These are phyloP conservation scores for Ormyrus thymus DNA, from an alignment of 2,888 invertebrate species.

Conservation along the genomic window DNA sequence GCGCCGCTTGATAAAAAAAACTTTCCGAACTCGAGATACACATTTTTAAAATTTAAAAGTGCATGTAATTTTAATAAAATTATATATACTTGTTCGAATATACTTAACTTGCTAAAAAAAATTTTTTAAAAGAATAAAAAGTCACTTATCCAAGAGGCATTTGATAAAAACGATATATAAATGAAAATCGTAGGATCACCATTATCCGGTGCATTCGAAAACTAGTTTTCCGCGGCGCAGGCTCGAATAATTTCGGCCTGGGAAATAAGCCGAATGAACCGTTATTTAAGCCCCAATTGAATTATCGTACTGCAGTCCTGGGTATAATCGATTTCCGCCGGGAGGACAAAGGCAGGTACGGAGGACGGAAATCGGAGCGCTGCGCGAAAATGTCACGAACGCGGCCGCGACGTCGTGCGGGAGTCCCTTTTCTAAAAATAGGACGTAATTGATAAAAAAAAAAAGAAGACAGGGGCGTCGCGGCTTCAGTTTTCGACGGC, in stretches of 20 bases:
- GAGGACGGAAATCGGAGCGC: slow-evolving; percentile 9
- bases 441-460: neutral
- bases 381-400: slow-evolving; percentile 19
- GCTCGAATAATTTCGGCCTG: slow-evolving; percentile 11
- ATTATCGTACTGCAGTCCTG: slow-evolving; percentile 30
- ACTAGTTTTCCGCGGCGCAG: neutral
- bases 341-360: slow-evolving; percentile 14
- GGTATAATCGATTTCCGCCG: slow-evolving; percentile 37
- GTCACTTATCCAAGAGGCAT: too few species aligned
- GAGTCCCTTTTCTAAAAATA: slow-evolving; percentile 24
- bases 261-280: slow-evolving; percentile 10
- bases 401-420: neutral
- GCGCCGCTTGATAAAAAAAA: too few species aligned
- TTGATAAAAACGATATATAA: too few species aligned
- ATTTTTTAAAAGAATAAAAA: too few species aligned
- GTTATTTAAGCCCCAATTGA: slow-evolving; percentile 32
- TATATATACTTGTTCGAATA: too few species aligned
- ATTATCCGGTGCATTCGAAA: too few species aligned
- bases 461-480: neutral
- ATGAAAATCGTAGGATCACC: too few species aligned
- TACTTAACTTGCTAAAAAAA: too few species aligned
- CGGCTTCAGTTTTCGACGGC: neutral
- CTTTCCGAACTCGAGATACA: too few species aligned
- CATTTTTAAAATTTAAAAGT: too few species aligned
- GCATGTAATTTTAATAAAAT: too few species aligned